Conservation (phyloP, 2,113 vertebrate genomes). For the Ranitomeya variabilis region DNA sequence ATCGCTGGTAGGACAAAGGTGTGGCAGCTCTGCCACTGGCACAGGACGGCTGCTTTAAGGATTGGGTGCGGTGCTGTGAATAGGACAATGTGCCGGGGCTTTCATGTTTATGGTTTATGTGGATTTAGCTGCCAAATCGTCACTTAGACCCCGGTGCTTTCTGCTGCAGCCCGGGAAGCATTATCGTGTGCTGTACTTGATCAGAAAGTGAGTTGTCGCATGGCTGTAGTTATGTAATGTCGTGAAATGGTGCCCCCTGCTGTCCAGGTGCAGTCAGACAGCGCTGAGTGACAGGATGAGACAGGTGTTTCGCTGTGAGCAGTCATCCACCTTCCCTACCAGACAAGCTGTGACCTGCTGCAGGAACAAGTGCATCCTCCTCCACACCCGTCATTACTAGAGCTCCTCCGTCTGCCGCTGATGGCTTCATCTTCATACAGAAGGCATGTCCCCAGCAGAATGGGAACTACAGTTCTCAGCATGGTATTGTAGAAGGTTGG, state of each 20-base stretch:
- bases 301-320: constrained; percentile 20
- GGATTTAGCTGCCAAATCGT: neutral
- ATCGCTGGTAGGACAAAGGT: neutral
- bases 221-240: neutral
- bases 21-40: neutral
- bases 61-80: neutral
- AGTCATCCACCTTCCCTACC: neutral
- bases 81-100: neutral
- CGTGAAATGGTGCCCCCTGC: neutral
- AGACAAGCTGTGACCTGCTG: constrained; percentile 5
- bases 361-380: constrained; percentile 34
- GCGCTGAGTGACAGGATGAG: neutral
- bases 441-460: neutral
- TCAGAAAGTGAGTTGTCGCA: too few relatives aligned
- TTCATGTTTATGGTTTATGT: neutral
- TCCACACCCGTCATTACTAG: constrained; percentile 25
- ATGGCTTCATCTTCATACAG: neutral
- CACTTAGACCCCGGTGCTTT: neutral
- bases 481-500: neutral
- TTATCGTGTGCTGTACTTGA: neutral
- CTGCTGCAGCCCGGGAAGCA: neutral
- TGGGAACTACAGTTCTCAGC: neutral
- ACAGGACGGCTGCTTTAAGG: neutral
- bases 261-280: neutral
- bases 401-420: neutral